A percentile compares a stretch with the other conserved stretches of the same genome.
These are phyloP conservation scores for Muntiacus reevesi DNA, from an alignment of 2,113 vertebrate species.

Conservation along the genomic window DNA sequence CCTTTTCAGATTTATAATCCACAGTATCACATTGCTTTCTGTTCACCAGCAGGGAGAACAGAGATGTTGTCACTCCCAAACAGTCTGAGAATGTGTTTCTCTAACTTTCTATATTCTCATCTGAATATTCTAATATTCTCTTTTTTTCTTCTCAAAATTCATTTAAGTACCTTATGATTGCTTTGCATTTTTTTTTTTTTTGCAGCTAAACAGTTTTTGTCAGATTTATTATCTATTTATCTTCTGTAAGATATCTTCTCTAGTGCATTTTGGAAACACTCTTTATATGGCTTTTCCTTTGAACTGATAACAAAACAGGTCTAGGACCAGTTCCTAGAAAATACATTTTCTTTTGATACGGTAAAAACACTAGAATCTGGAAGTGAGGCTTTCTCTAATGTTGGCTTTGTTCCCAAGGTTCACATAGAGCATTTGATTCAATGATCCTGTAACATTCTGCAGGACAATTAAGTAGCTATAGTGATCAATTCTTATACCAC, in stretches of 20 bases:
- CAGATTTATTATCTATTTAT: neutral
- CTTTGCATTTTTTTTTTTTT: slow-evolving; percentile 5
- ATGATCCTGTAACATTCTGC: neutral
- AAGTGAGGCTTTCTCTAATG: neutral
- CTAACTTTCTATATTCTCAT: neutral
- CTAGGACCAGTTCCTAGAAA: neutral
- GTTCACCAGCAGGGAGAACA: neutral
- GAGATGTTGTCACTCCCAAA: neutral
- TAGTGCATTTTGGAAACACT: neutral
- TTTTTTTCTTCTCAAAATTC: neutral
- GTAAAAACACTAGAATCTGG: neutral
- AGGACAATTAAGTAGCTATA: neutral
- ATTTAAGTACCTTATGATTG: neutral
- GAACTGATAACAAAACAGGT: neutral
- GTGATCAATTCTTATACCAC: neutral
- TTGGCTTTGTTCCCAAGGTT: neutral
- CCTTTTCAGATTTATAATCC: neutral
- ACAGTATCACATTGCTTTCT: neutral
- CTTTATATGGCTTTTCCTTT: neutral
- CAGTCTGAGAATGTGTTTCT: neutral
- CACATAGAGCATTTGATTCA: neutral
- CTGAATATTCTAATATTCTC: neutral
- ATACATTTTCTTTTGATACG: neutral
- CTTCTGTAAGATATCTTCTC: neutral
- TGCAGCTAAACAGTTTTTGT: neutral